A percentile compares a stretch with the other conserved stretches of the same genome.
Conservation (phyloP, 2,797 vertebrate genomes). For the Poecilia wingei region DNA sequence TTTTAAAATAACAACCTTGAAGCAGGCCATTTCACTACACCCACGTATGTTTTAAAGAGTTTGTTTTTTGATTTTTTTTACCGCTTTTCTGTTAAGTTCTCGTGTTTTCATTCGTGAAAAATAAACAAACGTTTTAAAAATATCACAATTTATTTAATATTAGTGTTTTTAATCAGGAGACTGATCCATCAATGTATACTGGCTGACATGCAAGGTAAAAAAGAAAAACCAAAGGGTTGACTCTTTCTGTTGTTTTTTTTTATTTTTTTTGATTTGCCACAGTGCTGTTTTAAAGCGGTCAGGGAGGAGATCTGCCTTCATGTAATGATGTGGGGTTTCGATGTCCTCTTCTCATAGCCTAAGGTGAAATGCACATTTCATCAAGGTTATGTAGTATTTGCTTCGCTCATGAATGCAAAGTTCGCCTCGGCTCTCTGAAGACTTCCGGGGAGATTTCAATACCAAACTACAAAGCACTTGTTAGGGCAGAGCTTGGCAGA, state of each 20-base stretch:
- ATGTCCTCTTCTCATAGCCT: conserved; percentile 76
- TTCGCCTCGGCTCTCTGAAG: conserved; percentile 75
- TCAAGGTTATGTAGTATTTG: conserved; percentile 80
- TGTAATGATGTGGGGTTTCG: conserved; percentile 67
- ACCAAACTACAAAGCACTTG: conserved; percentile 80
- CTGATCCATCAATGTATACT: conserved; percentile 54
- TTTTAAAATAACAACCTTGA: background rate
- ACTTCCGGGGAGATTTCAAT: conserved; percentile 75
- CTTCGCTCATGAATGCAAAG: conserved; percentile 79
- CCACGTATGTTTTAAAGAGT: background rate
- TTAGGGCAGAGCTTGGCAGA: conserved; percentile 67
- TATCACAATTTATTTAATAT: background rate
- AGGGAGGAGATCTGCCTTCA: conserved; percentile 64
- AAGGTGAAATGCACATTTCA: conserved; percentile 83
- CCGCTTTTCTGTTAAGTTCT: too few species aligned
- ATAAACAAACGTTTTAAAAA: background rate
- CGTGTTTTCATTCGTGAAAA: too few species aligned
- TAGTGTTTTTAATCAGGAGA: conserved; percentile 28
- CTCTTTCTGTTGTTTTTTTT: conserved; percentile 52
- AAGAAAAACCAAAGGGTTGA: conserved; percentile 45
- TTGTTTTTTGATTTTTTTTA: too few species aligned
- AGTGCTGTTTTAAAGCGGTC: conserved; percentile 72
- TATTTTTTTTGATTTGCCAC: conserved; percentile 60
- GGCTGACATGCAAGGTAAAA: conserved; percentile 32
- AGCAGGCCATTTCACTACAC: background rate